Conservation (phyloP, 2,113 vertebrate genomes). For the Galbula dea region DNA sequence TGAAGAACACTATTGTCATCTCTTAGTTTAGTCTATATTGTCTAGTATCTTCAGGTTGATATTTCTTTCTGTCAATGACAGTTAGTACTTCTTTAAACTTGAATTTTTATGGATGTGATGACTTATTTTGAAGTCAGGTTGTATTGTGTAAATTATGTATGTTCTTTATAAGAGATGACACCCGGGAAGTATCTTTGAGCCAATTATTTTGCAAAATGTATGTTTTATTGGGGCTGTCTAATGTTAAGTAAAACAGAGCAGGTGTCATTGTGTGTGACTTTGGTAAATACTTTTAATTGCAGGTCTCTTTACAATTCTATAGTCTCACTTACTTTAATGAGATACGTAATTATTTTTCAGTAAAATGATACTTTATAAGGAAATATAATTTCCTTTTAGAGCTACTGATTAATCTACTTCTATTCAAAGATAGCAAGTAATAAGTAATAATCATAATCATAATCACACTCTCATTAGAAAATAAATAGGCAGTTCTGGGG, state of each 20-base stretch:
- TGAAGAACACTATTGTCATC: neutral
- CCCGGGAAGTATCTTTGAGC: neutral
- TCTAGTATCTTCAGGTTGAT: neutral
- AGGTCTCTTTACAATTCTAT: neutral
- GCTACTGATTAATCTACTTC: slow-evolving; percentile 32
- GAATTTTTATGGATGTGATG: neutral
- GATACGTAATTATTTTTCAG: neutral
- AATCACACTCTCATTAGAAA: slow-evolving; percentile 28
- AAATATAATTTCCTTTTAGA: slow-evolving; percentile 42
- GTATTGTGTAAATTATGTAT: neutral
- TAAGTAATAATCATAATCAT: neutral
- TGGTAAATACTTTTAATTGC: neutral
- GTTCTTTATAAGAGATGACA: neutral
- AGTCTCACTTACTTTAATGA: slow-evolving; percentile 14
- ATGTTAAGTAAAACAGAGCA: neutral
- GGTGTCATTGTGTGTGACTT: neutral
- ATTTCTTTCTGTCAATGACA: neutral
- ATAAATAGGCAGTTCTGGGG: neutral
- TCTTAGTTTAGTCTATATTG: neutral
- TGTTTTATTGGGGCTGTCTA: neutral
- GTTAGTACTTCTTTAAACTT: neutral
- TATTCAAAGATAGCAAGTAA: slow-evolving; percentile 11
- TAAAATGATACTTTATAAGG: slow-evolving; percentile 26
- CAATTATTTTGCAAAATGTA: neutral
- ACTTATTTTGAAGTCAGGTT: neutral